Evolutionary conservation across 2,888 invertebrate species (phyloP).

Genomic region (Nomada ferruginata): DNA sequence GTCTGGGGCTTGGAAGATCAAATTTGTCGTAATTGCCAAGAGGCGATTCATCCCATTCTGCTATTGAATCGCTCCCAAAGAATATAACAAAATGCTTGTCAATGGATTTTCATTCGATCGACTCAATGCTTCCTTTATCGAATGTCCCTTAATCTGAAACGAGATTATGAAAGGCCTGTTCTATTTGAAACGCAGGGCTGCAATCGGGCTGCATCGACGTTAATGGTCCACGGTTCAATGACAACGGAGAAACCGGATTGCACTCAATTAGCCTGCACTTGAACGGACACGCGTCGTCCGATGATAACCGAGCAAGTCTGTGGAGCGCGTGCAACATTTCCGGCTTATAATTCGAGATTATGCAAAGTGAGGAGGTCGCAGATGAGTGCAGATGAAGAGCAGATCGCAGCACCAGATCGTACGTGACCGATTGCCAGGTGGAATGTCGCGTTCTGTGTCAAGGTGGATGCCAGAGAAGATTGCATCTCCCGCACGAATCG

Average conservation of each 20-base stretch:
- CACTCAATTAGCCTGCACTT: constrained; percentile 28
- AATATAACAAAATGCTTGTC: too few relatives aligned
- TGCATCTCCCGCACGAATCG: constrained; percentile 28
- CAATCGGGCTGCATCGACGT: neutral
- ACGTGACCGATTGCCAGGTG: constrained; percentile 50
- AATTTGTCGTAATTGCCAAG: too few relatives aligned
- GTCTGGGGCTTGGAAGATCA: too few relatives aligned
- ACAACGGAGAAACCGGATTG: neutral
- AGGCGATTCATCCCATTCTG: too few relatives aligned
- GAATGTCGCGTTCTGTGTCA: constrained; percentile 55
- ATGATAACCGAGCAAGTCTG: constrained; percentile 25
- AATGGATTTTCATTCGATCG: neutral
- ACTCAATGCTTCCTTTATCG: neutral
- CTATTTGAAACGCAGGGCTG: neutral
- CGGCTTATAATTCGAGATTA: constrained; percentile 45
- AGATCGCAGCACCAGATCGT: constrained; percentile 46
- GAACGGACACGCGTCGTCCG: constrained; percentile 36
- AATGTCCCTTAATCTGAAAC: neutral
- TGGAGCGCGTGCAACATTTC: constrained; percentile 42
- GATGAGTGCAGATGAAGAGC: constrained; percentile 36
- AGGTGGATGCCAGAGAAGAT: constrained; percentile 38
- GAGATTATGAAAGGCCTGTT: neutral
- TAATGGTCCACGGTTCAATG: constrained; percentile 2
- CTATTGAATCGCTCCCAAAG: too few relatives aligned
- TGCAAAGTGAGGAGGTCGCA: constrained; percentile 20